These are phyloP conservation scores for Pelecanus crispus DNA, from an alignment of 2,113 vertebrate species.

Conservation along the genomic window DNA sequence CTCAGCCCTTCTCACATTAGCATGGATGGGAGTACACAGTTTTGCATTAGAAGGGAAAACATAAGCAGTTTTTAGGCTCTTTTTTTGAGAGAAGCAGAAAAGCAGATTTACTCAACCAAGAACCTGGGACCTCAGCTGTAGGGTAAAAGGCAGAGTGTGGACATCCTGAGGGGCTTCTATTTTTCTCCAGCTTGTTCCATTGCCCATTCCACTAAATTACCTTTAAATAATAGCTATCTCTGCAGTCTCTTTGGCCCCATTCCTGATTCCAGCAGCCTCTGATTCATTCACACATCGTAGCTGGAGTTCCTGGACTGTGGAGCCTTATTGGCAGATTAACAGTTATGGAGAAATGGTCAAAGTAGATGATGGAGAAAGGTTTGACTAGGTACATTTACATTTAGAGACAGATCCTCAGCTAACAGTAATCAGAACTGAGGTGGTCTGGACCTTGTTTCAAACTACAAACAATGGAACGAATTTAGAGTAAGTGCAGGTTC, in stretches of 20 bases:
- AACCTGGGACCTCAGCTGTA: not conserved
- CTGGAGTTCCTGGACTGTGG: not conserved
- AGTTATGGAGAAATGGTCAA: not conserved
- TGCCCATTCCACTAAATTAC: conserved; percentile 40
- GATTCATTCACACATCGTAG: not conserved
- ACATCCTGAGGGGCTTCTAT: not conserved
- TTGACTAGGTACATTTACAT: not conserved
- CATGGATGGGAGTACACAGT: not conserved
- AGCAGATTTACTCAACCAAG: not conserved
- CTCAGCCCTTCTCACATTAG: not conserved
- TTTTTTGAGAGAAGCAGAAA: not conserved
- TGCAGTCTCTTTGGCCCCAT: not conserved
- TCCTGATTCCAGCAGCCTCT: not conserved
- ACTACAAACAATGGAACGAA: not conserved
- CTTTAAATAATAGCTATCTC: conserved; percentile 35
- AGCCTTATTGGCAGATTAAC: not conserved
- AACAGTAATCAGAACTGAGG: not conserved
- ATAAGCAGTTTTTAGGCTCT: not conserved
- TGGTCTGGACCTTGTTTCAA: not conserved
- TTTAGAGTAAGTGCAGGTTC: not conserved
- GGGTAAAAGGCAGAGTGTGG: not conserved
- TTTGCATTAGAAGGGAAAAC: not conserved
- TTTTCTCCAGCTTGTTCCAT: conserved; percentile 18
- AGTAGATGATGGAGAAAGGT: not conserved
- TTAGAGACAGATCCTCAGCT: not conserved